phyloP scores from a whole-genome alignment of 1,140 invertebrate species.

The Drosophila sucinea region DNA sequence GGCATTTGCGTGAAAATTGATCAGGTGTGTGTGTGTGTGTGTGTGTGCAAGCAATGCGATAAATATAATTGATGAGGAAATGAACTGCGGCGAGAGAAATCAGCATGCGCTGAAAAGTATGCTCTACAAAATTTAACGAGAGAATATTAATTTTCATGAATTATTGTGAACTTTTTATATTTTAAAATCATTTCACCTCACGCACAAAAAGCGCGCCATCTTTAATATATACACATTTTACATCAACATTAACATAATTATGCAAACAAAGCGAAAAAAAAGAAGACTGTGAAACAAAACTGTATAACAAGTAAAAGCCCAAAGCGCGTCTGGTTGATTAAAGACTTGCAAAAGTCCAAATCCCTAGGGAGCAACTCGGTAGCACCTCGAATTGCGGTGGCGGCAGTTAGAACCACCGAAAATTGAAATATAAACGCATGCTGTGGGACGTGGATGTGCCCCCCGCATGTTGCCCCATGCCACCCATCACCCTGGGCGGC shows the following conservation, averaged over 20 bases:
- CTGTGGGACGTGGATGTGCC: slow-evolving; percentile 26
- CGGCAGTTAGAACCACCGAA: slow-evolving; percentile 39
- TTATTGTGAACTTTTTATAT: not conserved
- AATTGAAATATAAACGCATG: slow-evolving; percentile 76
- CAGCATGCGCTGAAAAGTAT: not conserved
- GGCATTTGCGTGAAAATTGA: slow-evolving; percentile 4
- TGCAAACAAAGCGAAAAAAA: slow-evolving; percentile 7
- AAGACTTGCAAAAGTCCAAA: slow-evolving; percentile 24
- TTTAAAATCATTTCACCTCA: not conserved
- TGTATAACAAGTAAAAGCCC: slow-evolving; percentile 19
- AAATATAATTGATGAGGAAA: slow-evolving; percentile 22
- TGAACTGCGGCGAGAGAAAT: not conserved
- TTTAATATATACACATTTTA: not conserved
- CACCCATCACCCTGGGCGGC: slow-evolving; percentile 26
- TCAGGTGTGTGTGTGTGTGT: slow-evolving; percentile 4
- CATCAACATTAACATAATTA: slow-evolving; percentile 21
- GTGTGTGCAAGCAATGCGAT: not conserved
- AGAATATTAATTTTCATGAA: not conserved
- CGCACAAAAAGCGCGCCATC: not conserved
- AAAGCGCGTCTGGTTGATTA: slow-evolving; percentile 49
- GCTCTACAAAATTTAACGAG: not conserved
- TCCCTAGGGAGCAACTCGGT: slow-evolving; percentile 26
- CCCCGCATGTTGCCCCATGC: not conserved
- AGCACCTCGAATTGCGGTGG: slow-evolving; percentile 8
- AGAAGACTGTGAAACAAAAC: not conserved